Percentiles rank a stretch among this genome's conserved stretches.
Conservation (phyloP, 1,140 invertebrate genomes). For the Zaprionus gabonicus region DNA sequence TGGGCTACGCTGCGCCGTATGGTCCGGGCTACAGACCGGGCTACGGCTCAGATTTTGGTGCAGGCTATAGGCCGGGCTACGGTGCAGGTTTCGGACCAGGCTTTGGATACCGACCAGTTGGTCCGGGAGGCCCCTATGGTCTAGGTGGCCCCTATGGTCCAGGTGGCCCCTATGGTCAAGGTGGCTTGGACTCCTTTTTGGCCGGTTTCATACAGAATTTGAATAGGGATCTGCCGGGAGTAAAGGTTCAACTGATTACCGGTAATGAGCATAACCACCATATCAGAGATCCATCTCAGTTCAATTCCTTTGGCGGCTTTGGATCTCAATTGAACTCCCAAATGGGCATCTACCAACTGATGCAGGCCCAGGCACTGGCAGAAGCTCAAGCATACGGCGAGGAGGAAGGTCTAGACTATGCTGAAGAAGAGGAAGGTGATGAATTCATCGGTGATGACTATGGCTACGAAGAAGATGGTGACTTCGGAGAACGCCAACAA, state of each 20-base stretch:
- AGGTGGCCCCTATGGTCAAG: background rate
- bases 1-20: background rate
- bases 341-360: background rate
- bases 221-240: slow-evolving; percentile 10
- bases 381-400: background rate
- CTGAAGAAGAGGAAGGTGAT: background rate
- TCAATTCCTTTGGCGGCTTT: background rate
- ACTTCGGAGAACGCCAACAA: slow-evolving; percentile 3
- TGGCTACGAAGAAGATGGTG: background rate
- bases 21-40: background rate
- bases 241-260: background rate
- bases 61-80: background rate
- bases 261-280: background rate
- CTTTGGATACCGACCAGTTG: background rate
- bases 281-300: background rate
- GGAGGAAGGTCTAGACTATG: slow-evolving; percentile 6
- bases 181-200: background rate
- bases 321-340: background rate
- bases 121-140: background rate
- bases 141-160: background rate
- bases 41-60: background rate
- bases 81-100: background rate
- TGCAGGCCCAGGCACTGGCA: background rate
- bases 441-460: background rate
- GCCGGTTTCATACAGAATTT: background rate